Evolutionary conservation across 2,888 invertebrate species (phyloP), one percentile per base, ranked within the genome.

Genomic region (Phania funesta): DNA sequence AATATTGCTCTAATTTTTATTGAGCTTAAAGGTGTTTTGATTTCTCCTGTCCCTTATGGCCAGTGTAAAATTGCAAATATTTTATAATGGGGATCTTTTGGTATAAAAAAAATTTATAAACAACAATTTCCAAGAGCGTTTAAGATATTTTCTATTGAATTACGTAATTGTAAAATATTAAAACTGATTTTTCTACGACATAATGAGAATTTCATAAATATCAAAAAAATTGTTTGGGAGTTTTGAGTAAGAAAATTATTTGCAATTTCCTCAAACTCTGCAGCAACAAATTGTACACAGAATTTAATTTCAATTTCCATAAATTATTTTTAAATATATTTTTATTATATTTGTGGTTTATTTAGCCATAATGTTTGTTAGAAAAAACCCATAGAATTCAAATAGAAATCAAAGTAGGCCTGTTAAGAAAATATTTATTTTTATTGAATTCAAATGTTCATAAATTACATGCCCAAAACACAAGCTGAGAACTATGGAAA

Each of bases 1-100:
- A 35, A 35, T 65, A 75, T 56, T 67, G 52, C 67, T 54, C 26
- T 35, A 81, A 76, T 68, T 81, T 75, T 65, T 71, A 71, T 73
- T 73, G 62, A 62, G 62, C 48, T 26, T 60, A 52, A 64, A 73
- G 71, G 70, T 75, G 65, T 64, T 38, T 44, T 3, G 22, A 3
- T 52, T 52, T 46, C 44, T 46, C 24, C 0, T 52, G 50, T 50
- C 20, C 32, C 60, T 75, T 67, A 18, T 32, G 48, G 35, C 20
- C 11, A 1, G 2, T 7, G 4, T 7, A 7, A 16, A 44, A 16
- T 7, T 16, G 2, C n/a, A 5, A n/a, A 7, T 29, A 29, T 29
- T 29, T 29, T 29, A 6, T 29, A 29, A 29, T 29, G 29, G 29
- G n/a, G n/a, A n/a, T n/a, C n/a, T n/a, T n/a, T n/a, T n/a, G n/a